Percentiles rank a stretch among this genome's conserved stretches.
These are phyloP conservation scores for Desoria tigrina DNA, from an alignment of 2,888 invertebrate species.

Conservation along the genomic window DNA sequence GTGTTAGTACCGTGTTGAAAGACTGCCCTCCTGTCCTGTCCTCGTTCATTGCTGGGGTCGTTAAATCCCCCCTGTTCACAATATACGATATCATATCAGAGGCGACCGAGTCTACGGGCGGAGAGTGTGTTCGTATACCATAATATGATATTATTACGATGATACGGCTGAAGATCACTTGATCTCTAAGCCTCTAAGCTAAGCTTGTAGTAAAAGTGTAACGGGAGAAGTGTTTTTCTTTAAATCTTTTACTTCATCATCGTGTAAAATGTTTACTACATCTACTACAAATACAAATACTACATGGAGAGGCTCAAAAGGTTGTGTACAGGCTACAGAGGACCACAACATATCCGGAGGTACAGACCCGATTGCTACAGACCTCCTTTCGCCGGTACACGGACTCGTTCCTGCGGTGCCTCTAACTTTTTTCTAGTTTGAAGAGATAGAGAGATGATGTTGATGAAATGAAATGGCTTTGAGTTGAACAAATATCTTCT, in stretches of 20 bases:
- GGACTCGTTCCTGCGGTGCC: no score
- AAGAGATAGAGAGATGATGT: no score
- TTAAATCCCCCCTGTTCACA: neutral
- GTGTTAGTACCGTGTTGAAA: constrained; percentile 16
- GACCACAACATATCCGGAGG: no score
- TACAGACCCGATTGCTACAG: no score
- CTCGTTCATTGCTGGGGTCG: neutral
- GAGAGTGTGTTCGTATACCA: no score
- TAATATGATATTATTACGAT: neutral
- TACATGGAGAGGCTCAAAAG: neutral
- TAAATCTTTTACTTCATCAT: constrained; percentile 7
- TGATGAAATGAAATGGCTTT: no score
- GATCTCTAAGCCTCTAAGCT: neutral
- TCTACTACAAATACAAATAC: neutral
- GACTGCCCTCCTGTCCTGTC: constrained; percentile 12
- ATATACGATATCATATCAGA: no score
- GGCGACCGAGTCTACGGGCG: no score
- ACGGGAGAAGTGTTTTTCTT: constrained; percentile 1
- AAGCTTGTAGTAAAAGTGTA: neutral
- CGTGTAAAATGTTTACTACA: constrained; percentile 4
- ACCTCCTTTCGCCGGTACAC: no score
- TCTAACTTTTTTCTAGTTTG: no score
- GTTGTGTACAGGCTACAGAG: constrained; percentile 4
- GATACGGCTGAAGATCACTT: constrained; percentile 3
- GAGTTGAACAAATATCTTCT: no score